phyloP scores from a whole-genome alignment of 2,888 invertebrate genomes.

The Crematogaster levior region DNA sequence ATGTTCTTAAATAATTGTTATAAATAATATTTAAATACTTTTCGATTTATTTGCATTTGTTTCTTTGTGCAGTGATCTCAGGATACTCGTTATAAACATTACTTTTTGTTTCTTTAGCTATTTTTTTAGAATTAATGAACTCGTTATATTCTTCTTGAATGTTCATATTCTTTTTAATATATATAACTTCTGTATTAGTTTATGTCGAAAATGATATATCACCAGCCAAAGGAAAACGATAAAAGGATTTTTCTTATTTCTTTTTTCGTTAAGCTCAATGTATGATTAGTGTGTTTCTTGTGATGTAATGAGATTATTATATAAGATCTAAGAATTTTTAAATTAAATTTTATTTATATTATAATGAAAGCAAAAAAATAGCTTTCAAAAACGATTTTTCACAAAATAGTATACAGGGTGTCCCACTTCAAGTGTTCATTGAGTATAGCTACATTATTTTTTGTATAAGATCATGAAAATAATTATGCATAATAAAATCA shows the following conservation, averaged over 20 bases:
- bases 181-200: not conserved
- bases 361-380: constrained; percentile 7
- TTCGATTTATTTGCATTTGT: not conserved
- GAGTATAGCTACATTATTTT: constrained; percentile 59
- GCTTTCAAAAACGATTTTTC: constrained; percentile 32
- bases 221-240: not conserved
- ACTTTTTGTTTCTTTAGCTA: too few species aligned
- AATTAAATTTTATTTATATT: constrained; percentile 28
- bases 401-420: constrained; percentile 63
- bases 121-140: constrained; percentile 20
- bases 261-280: not conserved
- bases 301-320: constrained; percentile 47
- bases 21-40: constrained; percentile 6
- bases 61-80: constrained; percentile 14
- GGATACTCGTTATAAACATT: not conserved
- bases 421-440: constrained; percentile 66
- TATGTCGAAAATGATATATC: constrained; percentile 7
- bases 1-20: constrained; percentile 3
- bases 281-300: constrained; percentile 37
- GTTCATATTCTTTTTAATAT: constrained; percentile 18
- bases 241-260: not conserved
- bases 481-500: constrained; percentile 15
- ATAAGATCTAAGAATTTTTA: constrained; percentile 20
- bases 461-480: constrained; percentile 43
- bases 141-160: constrained; percentile 34